Base-by-base conservation (phyloP, 1,140 invertebrate species). In the Apis florea region DNA sequence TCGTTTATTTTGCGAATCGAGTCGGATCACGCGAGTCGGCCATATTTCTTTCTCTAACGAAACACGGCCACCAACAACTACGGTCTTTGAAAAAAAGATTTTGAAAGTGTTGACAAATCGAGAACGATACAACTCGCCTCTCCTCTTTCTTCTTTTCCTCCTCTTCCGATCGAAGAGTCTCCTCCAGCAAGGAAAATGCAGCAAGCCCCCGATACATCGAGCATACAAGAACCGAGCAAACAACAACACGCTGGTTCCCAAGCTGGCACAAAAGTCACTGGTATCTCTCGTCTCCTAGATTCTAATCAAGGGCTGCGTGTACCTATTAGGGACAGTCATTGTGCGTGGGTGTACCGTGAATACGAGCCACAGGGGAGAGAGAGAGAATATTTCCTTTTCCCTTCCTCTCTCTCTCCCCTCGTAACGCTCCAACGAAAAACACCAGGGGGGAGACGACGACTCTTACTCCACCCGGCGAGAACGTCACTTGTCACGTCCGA, bases 301-400 rank as follows among this genome's bases (percentile, higher is more conserved):
- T 93, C 90, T 93, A 93, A 93, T 93, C 92, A 93, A 90, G 89
- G 91, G 85, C 92, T 92, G 90, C 91, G 89, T 93, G 89, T 93
- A 92, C 88, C 92, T 91, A 93, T 93, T 93, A 93, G 90, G 89
- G 89, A 83, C 87, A 85, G 72, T 92, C 87, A 93, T 93, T 92
- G 92, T 93, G 90, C 90, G 92, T 93, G 91, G 91, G 92, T 93
- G 92, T 91, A 90, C 73, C 70, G 79, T 85, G 87, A 85, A 88
- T 88, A 87, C 86, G 85, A 87, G 70, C 63, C 24, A 54, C 31
- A 49, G 26, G 81, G 83, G 85, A 83, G 68, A 51, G 56, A 21
- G 83, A 79, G 83, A 83, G 74, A n/a, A n/a, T n/a, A n/a, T n/a
- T n/a, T n/a, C n/a, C n/a, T n/a, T n/a, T n/a, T n/a, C n/a, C n/a